Evolutionary conservation across 2,888 invertebrate genomes (phyloP).

Genomic region (Machimus rusticus): DNA sequence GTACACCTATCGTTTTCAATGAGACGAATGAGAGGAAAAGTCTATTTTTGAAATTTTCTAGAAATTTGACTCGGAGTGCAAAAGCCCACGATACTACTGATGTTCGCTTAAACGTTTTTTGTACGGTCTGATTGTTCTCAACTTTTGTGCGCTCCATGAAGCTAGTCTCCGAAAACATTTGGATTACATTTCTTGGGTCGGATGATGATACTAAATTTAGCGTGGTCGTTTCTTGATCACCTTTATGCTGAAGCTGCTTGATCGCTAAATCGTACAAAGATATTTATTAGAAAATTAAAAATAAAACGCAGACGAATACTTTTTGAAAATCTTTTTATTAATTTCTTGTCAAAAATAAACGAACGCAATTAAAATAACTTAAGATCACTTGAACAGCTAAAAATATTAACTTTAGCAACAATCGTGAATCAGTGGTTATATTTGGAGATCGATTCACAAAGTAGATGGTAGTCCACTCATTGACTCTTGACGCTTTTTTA

Average conservation of each 20-base stretch:
- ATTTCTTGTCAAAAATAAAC: slow-evolving; percentile 15
- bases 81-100: slow-evolving; percentile 1
- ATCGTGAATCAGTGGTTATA: slow-evolving; percentile 26
- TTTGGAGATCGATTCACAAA: background rate
- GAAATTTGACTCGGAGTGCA: slow-evolving; percentile 38
- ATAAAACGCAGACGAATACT: background rate
- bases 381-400: background rate
- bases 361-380: slow-evolving; percentile 7
- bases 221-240: background rate
- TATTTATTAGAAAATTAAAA: slow-evolving; percentile 12
- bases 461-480: background rate
- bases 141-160: slow-evolving; percentile 10
- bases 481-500: background rate
- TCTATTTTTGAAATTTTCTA: slow-evolving; percentile 40
- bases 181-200: slow-evolving; percentile 16
- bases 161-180: background rate
- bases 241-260: background rate
- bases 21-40: slow-evolving; percentile 15
- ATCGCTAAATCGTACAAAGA: background rate
- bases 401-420: slow-evolving; percentile 17
- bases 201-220: slow-evolving; percentile 30
- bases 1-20: slow-evolving; percentile 16
- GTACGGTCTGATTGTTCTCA: slow-evolving; percentile 22
- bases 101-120: background rate
- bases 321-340: background rate